Conservation (phyloP, 2,888 invertebrate species). For the Leptura quadrifasciata region DNA sequence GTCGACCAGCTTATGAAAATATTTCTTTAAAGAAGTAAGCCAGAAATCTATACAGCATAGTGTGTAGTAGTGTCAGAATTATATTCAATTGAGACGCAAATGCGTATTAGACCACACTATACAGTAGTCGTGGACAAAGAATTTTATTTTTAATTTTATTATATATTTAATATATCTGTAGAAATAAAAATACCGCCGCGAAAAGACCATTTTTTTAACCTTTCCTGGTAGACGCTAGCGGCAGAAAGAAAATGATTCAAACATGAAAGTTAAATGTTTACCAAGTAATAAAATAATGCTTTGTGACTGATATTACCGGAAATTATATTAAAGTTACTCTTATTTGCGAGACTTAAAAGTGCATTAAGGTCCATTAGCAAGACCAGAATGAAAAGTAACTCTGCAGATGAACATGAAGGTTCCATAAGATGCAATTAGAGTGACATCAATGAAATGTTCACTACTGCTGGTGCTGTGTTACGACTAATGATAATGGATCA, state of each 20-base stretch:
- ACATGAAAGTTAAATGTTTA: conserved; percentile 25
- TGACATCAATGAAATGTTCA: conserved; percentile 61
- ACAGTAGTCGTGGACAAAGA: no score
- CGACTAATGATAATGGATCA: conserved; percentile 66
- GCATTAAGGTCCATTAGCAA: conserved; percentile 59
- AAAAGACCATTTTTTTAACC: no score
- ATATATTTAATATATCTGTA: no score
- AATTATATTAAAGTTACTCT: conserved; percentile 42
- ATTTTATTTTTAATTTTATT: no score
- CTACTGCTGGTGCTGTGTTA: conserved; percentile 49
- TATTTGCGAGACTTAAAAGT: conserved; percentile 48
- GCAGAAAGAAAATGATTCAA: neutral
- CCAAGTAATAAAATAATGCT: conserved; percentile 24
- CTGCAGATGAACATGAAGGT: conserved; percentile 54
- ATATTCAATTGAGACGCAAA: no score
- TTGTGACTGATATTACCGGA: conserved; percentile 26
- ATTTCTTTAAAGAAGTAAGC: no score
- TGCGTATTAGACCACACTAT: no score
- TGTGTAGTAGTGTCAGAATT: no score
- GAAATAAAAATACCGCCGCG: no score
- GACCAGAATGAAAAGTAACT: conserved; percentile 56
- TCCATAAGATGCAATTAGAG: conserved; percentile 61
- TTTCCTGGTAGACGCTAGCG: no score
- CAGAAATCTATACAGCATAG: no score
- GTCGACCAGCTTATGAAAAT: no score